Conservation (phyloP, 2,888 invertebrate genomes). For the Oscheius sp. region DNA sequence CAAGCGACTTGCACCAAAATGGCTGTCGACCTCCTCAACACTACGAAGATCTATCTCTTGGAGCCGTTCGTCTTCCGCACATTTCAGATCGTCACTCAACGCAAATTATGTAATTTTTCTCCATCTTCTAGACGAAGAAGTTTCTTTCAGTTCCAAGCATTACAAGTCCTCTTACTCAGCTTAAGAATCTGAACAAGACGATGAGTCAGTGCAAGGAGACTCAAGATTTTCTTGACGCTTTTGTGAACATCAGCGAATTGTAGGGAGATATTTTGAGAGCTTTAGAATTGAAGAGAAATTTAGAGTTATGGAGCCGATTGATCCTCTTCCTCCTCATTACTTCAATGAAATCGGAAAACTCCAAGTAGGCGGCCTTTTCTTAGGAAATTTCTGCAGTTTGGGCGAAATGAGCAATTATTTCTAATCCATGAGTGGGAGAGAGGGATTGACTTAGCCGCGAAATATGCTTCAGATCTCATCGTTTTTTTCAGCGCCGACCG, state of each 20-base stretch:
- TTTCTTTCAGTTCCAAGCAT: neutral
- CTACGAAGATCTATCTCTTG: neutral
- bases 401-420: neutral
- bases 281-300: neutral
- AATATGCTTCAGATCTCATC: neutral
- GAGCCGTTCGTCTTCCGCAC: constrained; percentile 5
- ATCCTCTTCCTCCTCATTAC: neutral
- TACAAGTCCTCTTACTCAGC: neutral
- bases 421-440: too few relatives aligned
- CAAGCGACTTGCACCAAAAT: neutral
- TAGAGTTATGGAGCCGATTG: neutral
- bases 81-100: neutral
- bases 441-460: too few relatives aligned
- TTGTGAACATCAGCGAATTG: constrained; percentile 4
- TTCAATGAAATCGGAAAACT: neutral
- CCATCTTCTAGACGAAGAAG: neutral
- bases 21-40: neutral
- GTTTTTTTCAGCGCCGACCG: constrained; percentile 3
- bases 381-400: neutral
- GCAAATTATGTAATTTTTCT: neutral
- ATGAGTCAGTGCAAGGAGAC: too few relatives aligned
- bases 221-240: neutral
- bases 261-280: neutral
- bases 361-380: too few relatives aligned
- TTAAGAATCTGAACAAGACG: too few relatives aligned